Percentiles rank a stretch among this genome's conserved stretches.
These are phyloP conservation scores for Araneus ventricosus DNA, from an alignment of 1,140 invertebrate species.

Conservation along the genomic window DNA sequence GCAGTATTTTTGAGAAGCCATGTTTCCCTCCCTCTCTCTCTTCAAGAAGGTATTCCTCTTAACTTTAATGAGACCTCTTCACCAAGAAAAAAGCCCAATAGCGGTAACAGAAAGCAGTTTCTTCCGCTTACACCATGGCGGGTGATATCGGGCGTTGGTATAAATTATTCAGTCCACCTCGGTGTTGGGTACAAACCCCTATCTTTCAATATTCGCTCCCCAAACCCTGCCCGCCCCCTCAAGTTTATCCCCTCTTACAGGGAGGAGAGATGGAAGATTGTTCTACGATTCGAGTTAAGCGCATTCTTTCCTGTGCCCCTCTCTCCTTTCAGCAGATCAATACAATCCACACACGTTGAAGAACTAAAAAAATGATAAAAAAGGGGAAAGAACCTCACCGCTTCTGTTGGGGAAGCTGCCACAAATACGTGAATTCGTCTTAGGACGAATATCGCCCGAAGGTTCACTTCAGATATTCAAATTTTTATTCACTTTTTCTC, in stretches of 20 bases:
- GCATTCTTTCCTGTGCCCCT: constrained; percentile 27
- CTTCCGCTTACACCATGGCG: neutral
- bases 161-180: constrained; percentile 8
- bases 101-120: neutral
- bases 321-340: constrained; percentile 33
- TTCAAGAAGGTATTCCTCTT: neutral
- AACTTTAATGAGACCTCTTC: neutral
- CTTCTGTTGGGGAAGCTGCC: constrained; percentile 19
- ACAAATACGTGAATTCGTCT: constrained; percentile 33
- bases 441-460: constrained; percentile 10
- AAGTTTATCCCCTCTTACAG: neutral
- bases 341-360: constrained; percentile 25
- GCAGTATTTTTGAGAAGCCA: neutral
- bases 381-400: neutral
- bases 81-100: neutral
- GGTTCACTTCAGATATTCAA: neutral
- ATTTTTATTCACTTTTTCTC: constrained; percentile 18
- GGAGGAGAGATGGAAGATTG: constrained; percentile 1
- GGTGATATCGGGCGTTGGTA: constrained; percentile 5
- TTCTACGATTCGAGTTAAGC: constrained; percentile 33
- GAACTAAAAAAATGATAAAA: neutral
- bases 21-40: neutral
- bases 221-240: neutral
- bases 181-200: constrained; percentile 34
- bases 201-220: constrained; percentile 15